Conservation (phyloP, 1,140 invertebrate genomes). For the Sarcophaga peregrina region DNA sequence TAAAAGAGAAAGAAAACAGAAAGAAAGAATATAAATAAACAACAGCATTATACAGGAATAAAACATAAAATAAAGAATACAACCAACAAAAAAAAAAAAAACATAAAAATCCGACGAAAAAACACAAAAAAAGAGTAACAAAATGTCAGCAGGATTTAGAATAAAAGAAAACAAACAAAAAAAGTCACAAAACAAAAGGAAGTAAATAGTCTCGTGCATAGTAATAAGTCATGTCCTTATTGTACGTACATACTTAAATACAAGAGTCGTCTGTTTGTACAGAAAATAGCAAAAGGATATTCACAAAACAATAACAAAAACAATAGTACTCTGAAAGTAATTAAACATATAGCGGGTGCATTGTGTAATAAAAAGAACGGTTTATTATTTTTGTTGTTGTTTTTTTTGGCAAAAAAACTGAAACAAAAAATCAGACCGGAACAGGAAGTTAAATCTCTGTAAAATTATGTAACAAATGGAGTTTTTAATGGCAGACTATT, state of each 20-base stretch:
- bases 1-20: no score
- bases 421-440: not conserved
- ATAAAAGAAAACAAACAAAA: not conserved
- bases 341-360: conserved; percentile 9
- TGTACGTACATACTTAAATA: not conserved
- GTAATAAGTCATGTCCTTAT: conserved; percentile 41
- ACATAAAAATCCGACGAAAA: not conserved
- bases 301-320: not conserved
- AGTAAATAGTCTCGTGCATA: conserved; percentile 29
- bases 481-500: no score
- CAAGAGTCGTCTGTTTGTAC: not conserved
- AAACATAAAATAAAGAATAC: not conserved
- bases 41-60: not conserved
- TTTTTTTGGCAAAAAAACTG: not conserved
- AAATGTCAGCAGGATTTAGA: not conserved
- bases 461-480: not conserved
- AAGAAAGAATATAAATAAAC: no score
- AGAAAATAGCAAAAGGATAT: not conserved
- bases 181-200: not conserved
- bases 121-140: not conserved
- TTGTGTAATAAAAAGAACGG: not conserved
- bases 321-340: not conserved
- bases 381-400: no score
- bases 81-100: not conserved
- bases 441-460: conserved; percentile 33